phyloP scores from a whole-genome alignment of 1,140 invertebrate genomes.

The Cepaea nemoralis region DNA sequence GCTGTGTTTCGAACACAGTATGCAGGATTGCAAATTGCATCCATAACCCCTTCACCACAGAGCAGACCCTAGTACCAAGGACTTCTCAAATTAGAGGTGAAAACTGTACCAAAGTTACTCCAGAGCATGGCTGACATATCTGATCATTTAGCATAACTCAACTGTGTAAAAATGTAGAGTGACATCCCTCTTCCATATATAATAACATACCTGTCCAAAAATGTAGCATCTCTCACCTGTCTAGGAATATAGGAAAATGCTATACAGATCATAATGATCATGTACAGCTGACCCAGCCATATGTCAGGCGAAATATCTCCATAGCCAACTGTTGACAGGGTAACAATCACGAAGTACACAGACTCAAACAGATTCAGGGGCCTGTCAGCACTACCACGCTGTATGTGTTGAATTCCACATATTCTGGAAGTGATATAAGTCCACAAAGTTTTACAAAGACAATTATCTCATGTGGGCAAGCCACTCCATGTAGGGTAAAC shows the following conservation, averaged over 20 bases:
- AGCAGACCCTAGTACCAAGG: no score
- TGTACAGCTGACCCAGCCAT: slow-evolving; percentile 95
- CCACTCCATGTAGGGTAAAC: no score
- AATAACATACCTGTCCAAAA: not conserved
- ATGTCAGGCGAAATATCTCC: slow-evolving; percentile 92
- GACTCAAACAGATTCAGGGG: slow-evolving; percentile 93
- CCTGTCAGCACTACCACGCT: slow-evolving; percentile 81
- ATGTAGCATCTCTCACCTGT: not conserved
- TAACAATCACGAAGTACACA: slow-evolving; percentile 96
- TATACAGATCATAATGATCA: slow-evolving; percentile 93
- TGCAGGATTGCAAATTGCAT: no score
- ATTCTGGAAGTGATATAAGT: slow-evolving; percentile 76
- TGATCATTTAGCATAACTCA: not conserved
- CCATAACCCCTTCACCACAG: no score
- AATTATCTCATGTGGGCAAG: no score
- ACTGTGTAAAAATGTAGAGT: not conserved
- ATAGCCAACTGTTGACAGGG: slow-evolving; percentile 88
- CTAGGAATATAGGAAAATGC: slow-evolving; percentile 75
- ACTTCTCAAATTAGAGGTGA: no score
- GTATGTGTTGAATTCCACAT: slow-evolving; percentile 95
- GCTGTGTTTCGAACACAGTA: no score
- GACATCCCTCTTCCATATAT: not conserved
- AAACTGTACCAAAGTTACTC: no score
- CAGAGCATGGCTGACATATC: no score
- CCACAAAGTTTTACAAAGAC: no score